Base-by-base conservation (phyloP, 2,113 vertebrate genomes). In the Jaculus jaculus region DNA sequence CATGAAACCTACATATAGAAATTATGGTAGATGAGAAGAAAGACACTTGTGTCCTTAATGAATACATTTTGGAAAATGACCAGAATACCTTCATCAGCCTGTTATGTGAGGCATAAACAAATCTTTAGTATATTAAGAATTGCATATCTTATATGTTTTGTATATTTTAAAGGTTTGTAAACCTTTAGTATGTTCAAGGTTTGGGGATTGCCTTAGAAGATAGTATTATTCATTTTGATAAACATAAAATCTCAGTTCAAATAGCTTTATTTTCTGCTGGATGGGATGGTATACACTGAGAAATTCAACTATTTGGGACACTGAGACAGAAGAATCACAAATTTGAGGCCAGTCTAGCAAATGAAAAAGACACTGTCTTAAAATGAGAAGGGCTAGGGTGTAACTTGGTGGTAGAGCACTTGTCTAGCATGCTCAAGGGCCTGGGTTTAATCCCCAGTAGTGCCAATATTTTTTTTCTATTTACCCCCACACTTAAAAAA, bases 191-290 rank as follows among this genome's bases (percentile, higher is more conserved):
- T 13, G 75, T 47, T 32, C 91, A n/a, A 94, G n/a, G 28, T 39
- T 69, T 83, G 37, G 8, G 26, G 47, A 77, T 37, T 95, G 9
- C 9, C 92, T 89, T 7, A 84, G 47, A 34, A 84, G 16, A 24
- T 77, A 80, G 26, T 42, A 42, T 73, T 94, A 86, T 81, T 89
- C 21, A 65, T 58, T 63, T 72, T 81, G 30, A 37, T 37, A n/a
- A 47, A 23, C 73, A 81, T 11, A 91, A 80, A 89, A 37, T 66
- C 26, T 87, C 66, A 60, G 7, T 89, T 92, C 63, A 65, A 61
- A 92, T 84, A 13, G 47, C 39, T 26, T 91, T 84, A 34, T 66
- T 93, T 80, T n/a, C n/a, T 87, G 26, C 28, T 72, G 68, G 34
- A 10, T 26, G 18, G 72, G 17, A 37, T 61, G 54, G 71, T 30